phyloP scores from a whole-genome alignment of 2,113 vertebrate genomes.

The Crocuta crocuta region DNA sequence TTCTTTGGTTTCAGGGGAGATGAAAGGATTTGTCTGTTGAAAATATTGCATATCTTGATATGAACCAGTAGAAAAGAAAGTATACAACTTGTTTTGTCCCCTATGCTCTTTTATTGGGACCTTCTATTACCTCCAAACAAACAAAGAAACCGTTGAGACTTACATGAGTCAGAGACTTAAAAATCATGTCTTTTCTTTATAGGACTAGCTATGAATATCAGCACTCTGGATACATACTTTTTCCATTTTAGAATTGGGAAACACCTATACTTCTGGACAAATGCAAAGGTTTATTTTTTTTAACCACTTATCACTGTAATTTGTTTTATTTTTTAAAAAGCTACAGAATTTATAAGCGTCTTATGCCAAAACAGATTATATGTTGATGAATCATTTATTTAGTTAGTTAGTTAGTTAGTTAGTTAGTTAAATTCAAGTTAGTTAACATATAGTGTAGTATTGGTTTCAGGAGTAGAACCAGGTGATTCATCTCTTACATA shows the following conservation, averaged over 20 bases:
- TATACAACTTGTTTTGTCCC: not conserved
- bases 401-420: too few species aligned
- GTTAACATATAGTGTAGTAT: too few species aligned
- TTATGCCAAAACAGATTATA: not conserved
- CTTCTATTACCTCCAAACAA: not conserved
- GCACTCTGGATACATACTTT: not conserved
- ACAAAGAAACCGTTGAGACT: not conserved
- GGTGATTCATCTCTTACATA: too few species aligned
- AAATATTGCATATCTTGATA: not conserved
- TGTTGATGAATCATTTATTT: not conserved
- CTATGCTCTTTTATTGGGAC: not conserved
- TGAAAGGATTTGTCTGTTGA: slow-evolving; percentile 13
- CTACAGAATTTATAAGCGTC: not conserved
- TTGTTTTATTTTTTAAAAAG: not conserved
- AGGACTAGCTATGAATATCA: not conserved
- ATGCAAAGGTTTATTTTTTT: not conserved
- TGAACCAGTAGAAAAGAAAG: not conserved
- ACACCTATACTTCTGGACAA: not conserved
- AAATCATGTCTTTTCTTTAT: not conserved
- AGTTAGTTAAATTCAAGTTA: too few species aligned
- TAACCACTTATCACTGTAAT: not conserved
- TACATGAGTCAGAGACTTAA: not conserved
- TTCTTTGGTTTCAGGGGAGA: not conserved
- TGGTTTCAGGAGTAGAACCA: too few species aligned
- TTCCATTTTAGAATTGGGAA: slow-evolving; percentile 40